Evolutionary conservation across 2,888 invertebrate species (phyloP), one percentile per base, ranked within the genome.

Genomic region (Orthosia gothica): DNA sequence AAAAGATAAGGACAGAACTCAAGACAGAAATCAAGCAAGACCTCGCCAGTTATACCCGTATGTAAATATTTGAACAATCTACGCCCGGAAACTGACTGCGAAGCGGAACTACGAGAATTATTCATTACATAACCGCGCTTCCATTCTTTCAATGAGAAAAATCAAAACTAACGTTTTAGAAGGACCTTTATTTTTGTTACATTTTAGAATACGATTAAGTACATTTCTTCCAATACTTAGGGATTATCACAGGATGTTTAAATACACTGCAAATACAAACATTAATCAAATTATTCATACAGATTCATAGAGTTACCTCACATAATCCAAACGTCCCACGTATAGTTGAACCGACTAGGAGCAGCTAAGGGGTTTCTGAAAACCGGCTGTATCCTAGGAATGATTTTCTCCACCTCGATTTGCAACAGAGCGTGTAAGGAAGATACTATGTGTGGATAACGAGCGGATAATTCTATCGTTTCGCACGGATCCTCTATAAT

Each of bases 401-500:
- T 89, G n/a, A 81, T 84, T 76, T 91, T 92, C 9, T 84, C 85
- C 58, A 87, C 76, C 85, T 95, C 95, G 12, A 58, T 74, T 72
- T 88, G 74, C 74, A 95, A 81, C 18, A 87, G 83, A 5, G 54
- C 45, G 15, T 83, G 78, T 85, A 96, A 81, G 26, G 72, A 87
- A 5, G 83, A 63, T 7, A 91, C 91, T n/a, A 95, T 77, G 47
- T 93, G 90, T 12, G 92, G 91, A 79, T 92, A 77, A 1, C 40
- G 66, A 0, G 69, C 73, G 16, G 94, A 93, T 78, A 95, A 81
- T 67, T 96, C 93, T 73, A 75, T 87, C 9, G 76, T 89, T 86
- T 96, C 96, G 77, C 96, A 96, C 0, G 95, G 95, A 87, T 96
- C 96, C 45, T 91, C 84, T 74, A 88, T 92, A 15, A 96, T 93